Evolutionary conservation across 2,888 invertebrate species (phyloP).

Genomic region (Ceramica pisi): DNA sequence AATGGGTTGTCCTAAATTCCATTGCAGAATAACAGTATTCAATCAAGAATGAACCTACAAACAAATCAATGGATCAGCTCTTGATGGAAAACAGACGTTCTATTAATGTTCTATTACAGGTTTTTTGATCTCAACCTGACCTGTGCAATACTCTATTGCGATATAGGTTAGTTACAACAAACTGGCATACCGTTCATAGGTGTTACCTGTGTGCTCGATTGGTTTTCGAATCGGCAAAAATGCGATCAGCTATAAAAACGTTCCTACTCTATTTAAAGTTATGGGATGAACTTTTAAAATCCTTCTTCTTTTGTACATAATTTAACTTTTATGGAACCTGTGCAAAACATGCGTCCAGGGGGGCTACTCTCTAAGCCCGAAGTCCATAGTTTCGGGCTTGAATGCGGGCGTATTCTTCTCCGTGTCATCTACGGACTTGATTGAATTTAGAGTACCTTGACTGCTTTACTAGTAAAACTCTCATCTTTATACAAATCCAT

Average conservation of each 20-base stretch:
- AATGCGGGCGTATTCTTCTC: no score
- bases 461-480: no score
- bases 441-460: no score
- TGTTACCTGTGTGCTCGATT: neutral
- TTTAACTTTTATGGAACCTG: neutral
- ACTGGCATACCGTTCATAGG: neutral
- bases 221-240: neutral
- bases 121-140: conserved; percentile 25
- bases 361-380: no score
- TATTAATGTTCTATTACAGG: conserved; percentile 16
- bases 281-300: neutral
- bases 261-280: neutral
- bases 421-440: no score
- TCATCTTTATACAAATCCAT: no score
- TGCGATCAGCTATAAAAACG: neutral
- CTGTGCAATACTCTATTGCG: conserved; percentile 16
- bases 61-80: conserved; percentile 8
- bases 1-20: conserved; percentile 22
- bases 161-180: conserved; percentile 34
- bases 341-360: no score
- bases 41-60: conserved; percentile 28
- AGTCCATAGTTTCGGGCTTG: no score
- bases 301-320: no score
- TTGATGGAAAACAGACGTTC: conserved; percentile 38
- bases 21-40: conserved; percentile 9